Evolutionary conservation across 1,140 invertebrate species (phyloP).

Genomic region (Lordiphosa stackelbergi): DNA sequence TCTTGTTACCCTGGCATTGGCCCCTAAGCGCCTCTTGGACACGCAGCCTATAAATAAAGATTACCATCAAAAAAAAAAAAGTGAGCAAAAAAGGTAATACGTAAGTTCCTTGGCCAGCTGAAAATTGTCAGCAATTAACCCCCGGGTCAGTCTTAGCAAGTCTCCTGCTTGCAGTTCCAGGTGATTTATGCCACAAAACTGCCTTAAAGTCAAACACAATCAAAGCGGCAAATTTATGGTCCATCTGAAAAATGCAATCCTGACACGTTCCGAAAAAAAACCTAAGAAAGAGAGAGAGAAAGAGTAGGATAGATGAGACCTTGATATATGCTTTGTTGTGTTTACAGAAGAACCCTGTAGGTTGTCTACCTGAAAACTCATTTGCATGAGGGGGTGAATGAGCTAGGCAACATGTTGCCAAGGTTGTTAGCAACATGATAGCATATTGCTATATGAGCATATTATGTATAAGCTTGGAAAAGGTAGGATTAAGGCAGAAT

Average conservation of each 20-base stretch:
- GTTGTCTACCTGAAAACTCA: conserved; percentile 29
- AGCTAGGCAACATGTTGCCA: conserved; percentile 9
- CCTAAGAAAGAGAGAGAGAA: conserved; percentile 2
- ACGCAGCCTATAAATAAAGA: conserved; percentile 67
- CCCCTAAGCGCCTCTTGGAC: conserved; percentile 46
- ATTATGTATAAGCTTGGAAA: too few species aligned
- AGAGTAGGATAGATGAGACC: conserved; percentile 1
- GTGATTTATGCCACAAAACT: conserved; percentile 61
- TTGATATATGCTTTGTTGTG: background rate
- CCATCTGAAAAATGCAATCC: conserved; percentile 26
- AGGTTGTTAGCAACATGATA: too few species aligned
- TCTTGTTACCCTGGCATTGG: conserved; percentile 62
- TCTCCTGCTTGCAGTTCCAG: conserved; percentile 19
- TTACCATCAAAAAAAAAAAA: conserved; percentile 48
- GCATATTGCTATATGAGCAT: too few species aligned
- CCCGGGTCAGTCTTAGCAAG: conserved; percentile 44
- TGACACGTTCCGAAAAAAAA: conserved; percentile 37
- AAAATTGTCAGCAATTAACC: conserved; percentile 74
- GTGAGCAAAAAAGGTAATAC: conserved; percentile 34
- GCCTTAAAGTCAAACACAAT: conserved; percentile 66
- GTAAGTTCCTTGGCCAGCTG: conserved; percentile 20
- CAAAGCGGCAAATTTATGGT: conserved; percentile 48
- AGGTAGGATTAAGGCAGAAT: too few species aligned
- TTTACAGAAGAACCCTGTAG: background rate
- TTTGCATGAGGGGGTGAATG: conserved; percentile 31